Evolutionary conservation across 2,888 invertebrate genomes (phyloP).

Genomic region (Schrankia costaestrigalis): DNA sequence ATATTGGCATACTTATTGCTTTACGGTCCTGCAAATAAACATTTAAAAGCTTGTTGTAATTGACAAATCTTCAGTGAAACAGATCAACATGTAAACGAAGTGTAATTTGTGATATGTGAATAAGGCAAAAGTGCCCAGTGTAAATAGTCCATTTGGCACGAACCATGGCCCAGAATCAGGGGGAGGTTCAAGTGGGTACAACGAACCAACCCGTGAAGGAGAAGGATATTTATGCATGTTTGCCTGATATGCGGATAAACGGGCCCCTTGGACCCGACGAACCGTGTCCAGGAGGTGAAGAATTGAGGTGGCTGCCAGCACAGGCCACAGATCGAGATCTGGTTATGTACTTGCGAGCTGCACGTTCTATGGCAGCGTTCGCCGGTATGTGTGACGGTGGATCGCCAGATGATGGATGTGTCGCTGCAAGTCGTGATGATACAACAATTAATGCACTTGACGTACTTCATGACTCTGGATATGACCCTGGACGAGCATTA

Average conservation of each 20-base stretch:
- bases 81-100: constrained; percentile 61
- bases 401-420: constrained; percentile 97
- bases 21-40: constrained; percentile 62
- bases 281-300: constrained; percentile 85
- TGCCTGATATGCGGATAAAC: constrained; percentile 79
- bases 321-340: constrained; percentile 96
- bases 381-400: constrained; percentile 99
- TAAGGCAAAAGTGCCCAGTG: constrained; percentile 57
- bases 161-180: constrained; percentile 79
- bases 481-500: constrained; percentile 97
- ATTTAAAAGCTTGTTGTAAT: constrained; percentile 42
- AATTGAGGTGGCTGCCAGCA: constrained; percentile 96
- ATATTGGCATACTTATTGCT: constrained; percentile 77
- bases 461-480: constrained; percentile 96
- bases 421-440: constrained; percentile 97
- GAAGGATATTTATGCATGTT: constrained; percentile 77
- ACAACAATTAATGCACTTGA: constrained; percentile 98
- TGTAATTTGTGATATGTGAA: constrained; percentile 56
- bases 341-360: constrained; percentile 98
- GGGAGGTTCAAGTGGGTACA: constrained; percentile 77
- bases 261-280: constrained; percentile 73
- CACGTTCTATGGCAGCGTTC: constrained; percentile 98
- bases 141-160: constrained; percentile 57
- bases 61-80: constrained; percentile 39
- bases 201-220: constrained; percentile 77